Evolutionary conservation across 2,888 invertebrate species (phyloP).

Genomic region (Argyra leucocephala): DNA sequence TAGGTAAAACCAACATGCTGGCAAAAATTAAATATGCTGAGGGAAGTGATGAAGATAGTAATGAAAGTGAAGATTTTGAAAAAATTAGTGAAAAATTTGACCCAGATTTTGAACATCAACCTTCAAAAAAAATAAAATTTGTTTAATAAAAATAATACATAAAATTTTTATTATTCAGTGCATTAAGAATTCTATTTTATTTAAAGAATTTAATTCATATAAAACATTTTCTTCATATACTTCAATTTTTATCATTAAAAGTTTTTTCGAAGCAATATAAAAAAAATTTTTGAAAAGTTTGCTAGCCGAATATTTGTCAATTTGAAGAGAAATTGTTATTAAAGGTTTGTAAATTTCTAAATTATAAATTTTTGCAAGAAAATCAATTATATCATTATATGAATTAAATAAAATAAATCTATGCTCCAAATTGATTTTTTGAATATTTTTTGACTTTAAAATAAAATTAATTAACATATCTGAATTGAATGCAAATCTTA

Average conservation of each 20-base stretch:
- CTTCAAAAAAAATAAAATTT: constrained; percentile 31
- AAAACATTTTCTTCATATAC: not conserved
- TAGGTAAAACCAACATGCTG: constrained; percentile 48
- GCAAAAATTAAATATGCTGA: constrained; percentile 31
- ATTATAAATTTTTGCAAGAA: not conserved
- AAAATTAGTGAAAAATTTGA: constrained; percentile 15
- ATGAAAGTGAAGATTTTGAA: constrained; percentile 27
- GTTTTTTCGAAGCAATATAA: not conserved
- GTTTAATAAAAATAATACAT: constrained; percentile 15
- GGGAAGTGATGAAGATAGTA: constrained; percentile 18
- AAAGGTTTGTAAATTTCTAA: not conserved
- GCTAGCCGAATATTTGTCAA: not conserved
- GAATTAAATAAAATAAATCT: not conserved
- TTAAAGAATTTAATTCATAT: not conserved
- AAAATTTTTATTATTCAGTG: not conserved
- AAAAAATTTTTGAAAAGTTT: not conserved
- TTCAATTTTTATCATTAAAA: not conserved
- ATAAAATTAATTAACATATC: not conserved
- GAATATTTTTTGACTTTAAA: not conserved
- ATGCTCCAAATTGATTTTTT: not conserved
- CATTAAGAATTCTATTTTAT: not conserved
- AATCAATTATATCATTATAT: not conserved
- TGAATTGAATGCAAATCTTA: not conserved
- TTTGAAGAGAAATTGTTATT: not conserved
- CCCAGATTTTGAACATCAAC: constrained; percentile 28